A percentile compares a stretch with the other conserved stretches of the same genome.
Evolutionary conservation across 2,797 vertebrate species (phyloP).

Genomic region (Taeniopygia guttata): DNA sequence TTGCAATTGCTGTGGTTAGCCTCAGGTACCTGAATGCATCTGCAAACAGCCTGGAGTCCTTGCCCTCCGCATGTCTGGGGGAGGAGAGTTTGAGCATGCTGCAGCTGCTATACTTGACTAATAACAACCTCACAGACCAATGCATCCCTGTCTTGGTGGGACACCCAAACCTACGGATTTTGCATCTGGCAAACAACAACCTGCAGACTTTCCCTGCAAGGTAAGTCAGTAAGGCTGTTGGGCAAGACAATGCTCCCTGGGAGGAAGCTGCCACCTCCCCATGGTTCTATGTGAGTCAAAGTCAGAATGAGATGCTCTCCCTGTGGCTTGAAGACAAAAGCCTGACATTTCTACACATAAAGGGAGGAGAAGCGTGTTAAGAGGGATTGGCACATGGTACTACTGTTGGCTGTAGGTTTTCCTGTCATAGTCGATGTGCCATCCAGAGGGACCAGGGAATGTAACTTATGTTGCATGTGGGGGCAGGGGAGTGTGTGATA

Average conservation of each 20-base stretch:
- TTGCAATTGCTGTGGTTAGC: constrained; percentile 71
- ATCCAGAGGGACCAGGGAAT: not conserved
- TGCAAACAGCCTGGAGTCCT: constrained; percentile 89
- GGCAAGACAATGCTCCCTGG: not conserved
- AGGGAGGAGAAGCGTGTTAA: not conserved
- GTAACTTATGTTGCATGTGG: not conserved
- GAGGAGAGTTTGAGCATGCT: constrained; percentile 91
- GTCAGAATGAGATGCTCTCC: not conserved
- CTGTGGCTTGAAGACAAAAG: not conserved
- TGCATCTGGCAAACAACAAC: constrained; percentile 94
- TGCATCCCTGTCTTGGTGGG: constrained; percentile 87
- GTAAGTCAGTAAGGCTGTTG: constrained; percentile 64
- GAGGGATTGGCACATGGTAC: not conserved
- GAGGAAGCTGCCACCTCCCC: not conserved
- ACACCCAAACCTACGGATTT: constrained; percentile 85
- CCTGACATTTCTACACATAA: not conserved
- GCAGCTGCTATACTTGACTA: constrained; percentile 92
- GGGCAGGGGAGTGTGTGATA: not conserved
- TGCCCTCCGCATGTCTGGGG: constrained; percentile 83
- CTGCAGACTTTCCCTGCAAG: constrained; percentile 93
- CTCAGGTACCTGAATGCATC: constrained; percentile 94
- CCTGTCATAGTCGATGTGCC: not conserved
- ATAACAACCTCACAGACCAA: constrained; percentile 89
- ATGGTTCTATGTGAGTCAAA: fast-evolving
- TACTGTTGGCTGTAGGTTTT: not conserved